Evolutionary conservation across 2,113 vertebrate genomes (phyloP), one percentile per base, ranked within the genome.

Genomic region (Corythoichthys haematopterus): DNA sequence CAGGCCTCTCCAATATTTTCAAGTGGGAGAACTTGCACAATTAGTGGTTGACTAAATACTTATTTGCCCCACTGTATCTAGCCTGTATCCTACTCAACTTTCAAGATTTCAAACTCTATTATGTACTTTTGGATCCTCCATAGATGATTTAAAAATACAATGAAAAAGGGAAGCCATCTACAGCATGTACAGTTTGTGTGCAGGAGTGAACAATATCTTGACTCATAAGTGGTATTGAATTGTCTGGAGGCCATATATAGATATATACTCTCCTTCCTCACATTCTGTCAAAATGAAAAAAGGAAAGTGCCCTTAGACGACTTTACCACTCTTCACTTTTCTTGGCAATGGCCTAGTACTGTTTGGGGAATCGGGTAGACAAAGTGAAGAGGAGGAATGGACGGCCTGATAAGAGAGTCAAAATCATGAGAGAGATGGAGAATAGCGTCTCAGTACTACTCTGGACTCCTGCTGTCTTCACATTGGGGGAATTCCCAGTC

Each of bases 221-320:
- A 79, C 67, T 82, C 78, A 72, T 66, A 75, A 66, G 74, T 70
- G 57, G 76, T 73, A 70, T 57, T 67, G 75, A 83, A 89, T 81
- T 85, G 70, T 69, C 74, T 80, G 57, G 67, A 75, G 85, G 78
- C 71, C 65, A 61, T 28, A 45, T 76, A 20, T 74, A 80, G 65
- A 61, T 28, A 45, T 76, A 20, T 74, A 80, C 67, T 66, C 63
- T 47, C 33, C 37, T 43, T 65, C 28, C 1, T 68, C 61, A 35
- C 51, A 61, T 75, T 78, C 46, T 66, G 56, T 66, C 10, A 4
- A 65, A 50, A 84, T 74, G 74, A 81, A 67, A 40, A 2, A 28
- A 14, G 58, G 43, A 68, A 78, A 69, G 67, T 60, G 58, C 51
- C 45, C 69, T 75, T 14, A 46, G 65, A 50, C 69, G 69, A 74